These are phyloP conservation scores for Apis mellifera DNA, from an alignment of 1,140 invertebrate species.

Conservation along the genomic window Amel_HAv3.1 CM009938.2:2835001-2835500, in stretches of 20 bases:
- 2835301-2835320: constrained; percentile 28
- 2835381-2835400: constrained; percentile 15
- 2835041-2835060: constrained; percentile 28
- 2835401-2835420: constrained; percentile 25
- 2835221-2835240: constrained; percentile 54
- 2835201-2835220: constrained; percentile 53
- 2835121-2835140: constrained; percentile 46
- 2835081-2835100: constrained; percentile 40
- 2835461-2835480: constrained; percentile 19
- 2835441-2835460: constrained; percentile 5
- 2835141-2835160: constrained; percentile 65
- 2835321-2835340: constrained; percentile 18
- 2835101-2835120: constrained; percentile 45
- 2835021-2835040: neutral
- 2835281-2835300: constrained; percentile 19
- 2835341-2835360: constrained; percentile 29
- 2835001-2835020: too few species aligned
- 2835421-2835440: constrained; percentile 16
- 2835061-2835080: constrained; percentile 12
- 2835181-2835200: constrained; percentile 71
- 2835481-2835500: constrained; percentile 18
- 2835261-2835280: neutral
- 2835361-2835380: neutral
- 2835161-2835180: constrained; percentile 77
- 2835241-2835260: constrained; percentile 30